Evolutionary conservation across 2,797 vertebrate genomes (phyloP).

Genomic region (Ispidina picta): DNA sequence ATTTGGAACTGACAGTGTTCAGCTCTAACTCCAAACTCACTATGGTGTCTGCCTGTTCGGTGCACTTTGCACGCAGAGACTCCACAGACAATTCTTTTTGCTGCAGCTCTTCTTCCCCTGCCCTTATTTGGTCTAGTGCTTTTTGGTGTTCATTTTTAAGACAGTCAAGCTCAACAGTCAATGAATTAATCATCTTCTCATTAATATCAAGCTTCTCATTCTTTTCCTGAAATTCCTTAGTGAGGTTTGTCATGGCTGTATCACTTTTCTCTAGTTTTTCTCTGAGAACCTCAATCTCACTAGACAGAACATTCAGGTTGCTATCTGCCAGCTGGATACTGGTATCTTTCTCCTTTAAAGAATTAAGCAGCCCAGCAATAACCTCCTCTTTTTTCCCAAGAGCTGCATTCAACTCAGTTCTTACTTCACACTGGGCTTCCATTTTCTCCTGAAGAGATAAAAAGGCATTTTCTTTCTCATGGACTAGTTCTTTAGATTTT

Average conservation of each 20-base stretch:
- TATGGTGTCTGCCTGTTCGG: constrained; percentile 79
- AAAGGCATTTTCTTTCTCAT: constrained; percentile 76
- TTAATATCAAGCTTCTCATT: constrained; percentile 70
- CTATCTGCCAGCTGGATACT: constrained; percentile 60
- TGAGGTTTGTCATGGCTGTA: constrained; percentile 56
- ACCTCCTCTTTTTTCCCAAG: constrained; percentile 75
- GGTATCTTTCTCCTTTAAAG: constrained; percentile 60
- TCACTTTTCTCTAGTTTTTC: constrained; percentile 69
- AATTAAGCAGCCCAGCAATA: constrained; percentile 68
- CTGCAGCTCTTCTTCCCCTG: constrained; percentile 77
- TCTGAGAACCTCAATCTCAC: constrained; percentile 63
- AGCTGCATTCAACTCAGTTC: constrained; percentile 60
- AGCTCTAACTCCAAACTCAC: constrained; percentile 76
- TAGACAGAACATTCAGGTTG: constrained; percentile 64
- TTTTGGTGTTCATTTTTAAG: constrained; percentile 81
- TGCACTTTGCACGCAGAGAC: constrained; percentile 79
- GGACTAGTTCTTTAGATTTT: constrained; percentile 46
- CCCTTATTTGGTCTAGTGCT: constrained; percentile 76
- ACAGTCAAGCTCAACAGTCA: constrained; percentile 79
- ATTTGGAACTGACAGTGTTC: constrained; percentile 74
- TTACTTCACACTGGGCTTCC: constrained; percentile 71
- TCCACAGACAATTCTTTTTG: constrained; percentile 83
- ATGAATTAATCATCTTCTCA: constrained; percentile 69
- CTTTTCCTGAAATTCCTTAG: constrained; percentile 78
- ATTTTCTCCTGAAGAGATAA: constrained; percentile 83